Conservation (phyloP, 2,113 vertebrate species). For the Potamarius usumacintae region DNA sequence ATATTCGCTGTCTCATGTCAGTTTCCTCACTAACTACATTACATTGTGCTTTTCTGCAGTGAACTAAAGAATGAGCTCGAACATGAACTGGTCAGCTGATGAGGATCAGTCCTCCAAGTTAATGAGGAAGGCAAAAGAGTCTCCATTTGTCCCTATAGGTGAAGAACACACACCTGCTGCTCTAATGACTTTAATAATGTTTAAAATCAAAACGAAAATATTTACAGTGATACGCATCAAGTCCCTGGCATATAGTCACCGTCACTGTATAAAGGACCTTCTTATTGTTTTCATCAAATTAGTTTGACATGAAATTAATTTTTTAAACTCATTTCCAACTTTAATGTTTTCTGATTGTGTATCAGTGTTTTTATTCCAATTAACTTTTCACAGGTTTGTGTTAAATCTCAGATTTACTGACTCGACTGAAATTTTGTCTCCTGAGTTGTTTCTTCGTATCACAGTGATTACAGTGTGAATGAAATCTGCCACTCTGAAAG, state of each 20-base stretch:
- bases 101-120: conserved; percentile 49
- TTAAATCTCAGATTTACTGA: background rate
- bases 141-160: conserved; percentile 58
- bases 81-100: conserved; percentile 29
- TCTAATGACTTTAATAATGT: background rate
- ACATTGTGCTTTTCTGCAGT: background rate
- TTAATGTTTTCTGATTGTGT: background rate
- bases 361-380: background rate
- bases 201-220: background rate
- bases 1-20: background rate
- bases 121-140: conserved; percentile 55
- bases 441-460: background rate
- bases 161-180: background rate
- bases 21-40: background rate
- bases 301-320: background rate
- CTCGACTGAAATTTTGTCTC: background rate
- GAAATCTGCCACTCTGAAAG: background rate
- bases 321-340: background rate
- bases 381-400: background rate
- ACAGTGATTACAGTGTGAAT: background rate
- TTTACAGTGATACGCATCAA: background rate
- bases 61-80: conserved; percentile 35
- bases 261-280: background rate
- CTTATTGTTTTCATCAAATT: too few species aligned
- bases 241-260: background rate